These are phyloP conservation scores for Ochotona princeps DNA, from an alignment of 2,113 vertebrate genomes.

Conservation along the genomic window DNA sequence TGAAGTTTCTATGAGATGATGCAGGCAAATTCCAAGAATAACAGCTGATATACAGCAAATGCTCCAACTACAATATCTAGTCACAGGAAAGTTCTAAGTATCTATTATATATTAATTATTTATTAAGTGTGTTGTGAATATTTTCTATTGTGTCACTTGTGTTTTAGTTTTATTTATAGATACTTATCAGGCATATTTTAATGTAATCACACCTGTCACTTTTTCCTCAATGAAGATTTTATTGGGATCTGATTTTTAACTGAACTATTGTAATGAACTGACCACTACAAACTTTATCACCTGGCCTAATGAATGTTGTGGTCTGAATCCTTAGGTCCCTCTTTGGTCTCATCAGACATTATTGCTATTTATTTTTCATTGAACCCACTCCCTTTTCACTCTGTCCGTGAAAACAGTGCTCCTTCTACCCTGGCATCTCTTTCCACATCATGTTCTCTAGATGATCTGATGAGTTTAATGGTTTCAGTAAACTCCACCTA, in stretches of 20 bases:
- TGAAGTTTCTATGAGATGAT: background rate
- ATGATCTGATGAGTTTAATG: background rate
- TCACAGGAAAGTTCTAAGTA: background rate
- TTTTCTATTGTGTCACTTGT: background rate
- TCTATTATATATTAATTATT: background rate
- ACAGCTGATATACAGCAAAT: background rate
- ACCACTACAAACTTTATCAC: background rate
- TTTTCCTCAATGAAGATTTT: background rate
- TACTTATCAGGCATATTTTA: background rate
- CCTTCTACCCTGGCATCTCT: background rate
- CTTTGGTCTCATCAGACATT: background rate
- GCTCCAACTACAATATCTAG: background rate
- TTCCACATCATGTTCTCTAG: background rate
- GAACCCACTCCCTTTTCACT: background rate
- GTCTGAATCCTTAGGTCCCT: background rate
- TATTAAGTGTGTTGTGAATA: background rate
- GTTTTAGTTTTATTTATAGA: constrained; percentile 29
- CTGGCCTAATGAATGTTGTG: background rate
- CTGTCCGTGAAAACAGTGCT: background rate
- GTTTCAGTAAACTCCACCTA: background rate
- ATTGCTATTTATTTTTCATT: background rate
- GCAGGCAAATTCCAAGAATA: background rate
- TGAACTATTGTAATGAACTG: background rate
- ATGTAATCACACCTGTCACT: background rate
- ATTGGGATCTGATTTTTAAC: background rate